Evolutionary conservation across 2,888 invertebrate species (phyloP), one percentile per base, ranked within the genome.

Genomic region (Eilema sororculum): DNA sequence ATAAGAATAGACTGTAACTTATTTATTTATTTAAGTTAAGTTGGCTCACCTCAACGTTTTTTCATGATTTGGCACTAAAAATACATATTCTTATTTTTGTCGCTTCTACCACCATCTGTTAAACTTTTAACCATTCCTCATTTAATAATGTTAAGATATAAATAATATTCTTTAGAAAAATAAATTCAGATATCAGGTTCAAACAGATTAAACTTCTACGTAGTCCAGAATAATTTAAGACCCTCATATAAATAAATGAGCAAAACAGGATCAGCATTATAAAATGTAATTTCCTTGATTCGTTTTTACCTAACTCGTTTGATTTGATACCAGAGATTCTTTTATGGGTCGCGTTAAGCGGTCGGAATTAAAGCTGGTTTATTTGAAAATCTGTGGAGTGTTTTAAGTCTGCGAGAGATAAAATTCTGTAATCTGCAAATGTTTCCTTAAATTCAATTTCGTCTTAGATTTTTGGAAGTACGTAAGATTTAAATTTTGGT

Each of bases 331-430:
- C 56, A 62, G 24, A 57, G 37, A 67, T 52, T 61, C 33, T 69
- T 68, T 72, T 69, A 69, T 60, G 58, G 52, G 24, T 60, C 59
- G 57, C 65, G 46, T 66, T 69, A 69, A 69, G 52, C 59, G 62
- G 66, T 52, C 52, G 46, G 66, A 59, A 59, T 69, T 67, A 72
- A 68, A 60, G 57, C 41, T 56, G 52, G 60, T 65, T 61, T 64
- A 65, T 71, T 67, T 71, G 46, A 59, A 63, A 62, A 57, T 52
- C 60, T 57, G 37, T 57, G 25, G 37, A 57, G 56, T 56, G 33
- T 41, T 62, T 63, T 30, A 33, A 63, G 37, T 63, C 22, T 9
- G 56, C 20, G 62, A 57, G 33, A 22, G 67, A 56, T 67, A 33
- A 61, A 37, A 68, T 63, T 24, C 37, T 63, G 68, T 60, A 67